Evolutionary conservation across 1,140 invertebrate species (phyloP), one percentile per base, ranked within the genome.

Genomic region (Pseudobourletiella spinata): DNA sequence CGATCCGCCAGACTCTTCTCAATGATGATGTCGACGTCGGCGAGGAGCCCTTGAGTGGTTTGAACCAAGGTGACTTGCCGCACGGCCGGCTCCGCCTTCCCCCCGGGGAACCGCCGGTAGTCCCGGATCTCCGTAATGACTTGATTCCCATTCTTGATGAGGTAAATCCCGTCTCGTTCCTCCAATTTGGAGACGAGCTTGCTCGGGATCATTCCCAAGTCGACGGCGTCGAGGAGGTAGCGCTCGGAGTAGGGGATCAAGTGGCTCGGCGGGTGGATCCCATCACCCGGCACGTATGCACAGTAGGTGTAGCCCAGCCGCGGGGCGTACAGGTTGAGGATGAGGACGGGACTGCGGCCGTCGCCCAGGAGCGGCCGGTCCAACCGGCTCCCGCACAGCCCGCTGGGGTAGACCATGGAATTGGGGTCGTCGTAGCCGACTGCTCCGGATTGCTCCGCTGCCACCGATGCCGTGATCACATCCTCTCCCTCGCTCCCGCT

Each of bases 41-140:
- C 54, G 8, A 65, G 48, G 24, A 69, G 22, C 39, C 56, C 59
- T 59, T 66, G 28, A 20, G 61, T 64, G 2, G 61, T 62, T 51
- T 65, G 68, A 11, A 46, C 43, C 1, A 69, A 48, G 15, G 63
- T 28, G 2, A 69, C 56, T 51, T 63, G 59, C 28, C 46, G 54
- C 24, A 60, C 35, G 15, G 55, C 39, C 11, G 64, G 51, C 14
- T 6, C 1, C 20, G 16, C 48, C 26, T 16, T 39, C 16, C 32
- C 32, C 14, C 50, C 20, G 3, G 57, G 43, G 18, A 59, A 65
- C 30, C 55, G 52, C 16, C 68, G 35, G 50, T 62, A 66, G 44
- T 69, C 68, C 16, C 68, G 50, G n/a, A 69, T 59, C 44, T 69
- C 61, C 22, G 61, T 51, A 1, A 66, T 6, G 1, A 69, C 48